Evolutionary conservation across 2,113 vertebrate species (phyloP), one percentile per base, ranked within the genome.

Genomic region (Callaeas wilsoni): DNA sequence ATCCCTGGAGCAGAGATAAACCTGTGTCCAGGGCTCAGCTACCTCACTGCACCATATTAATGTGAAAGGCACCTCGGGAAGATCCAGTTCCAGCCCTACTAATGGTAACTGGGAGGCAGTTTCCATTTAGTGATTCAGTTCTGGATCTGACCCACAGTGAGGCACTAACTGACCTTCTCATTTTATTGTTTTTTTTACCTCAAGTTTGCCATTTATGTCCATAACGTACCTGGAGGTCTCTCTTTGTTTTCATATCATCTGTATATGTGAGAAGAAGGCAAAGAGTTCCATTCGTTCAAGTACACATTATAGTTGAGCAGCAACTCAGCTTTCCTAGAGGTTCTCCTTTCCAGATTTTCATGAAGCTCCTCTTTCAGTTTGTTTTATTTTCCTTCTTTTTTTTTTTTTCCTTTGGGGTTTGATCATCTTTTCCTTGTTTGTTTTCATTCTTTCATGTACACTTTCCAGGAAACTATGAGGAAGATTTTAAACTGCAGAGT

Each of bases 371-470:
- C 19, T 69, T 76, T 9, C 4, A 35, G 3, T 63, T 50, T 37
- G 23, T 23, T 8, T 20, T 20, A n/a, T n/a, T n/a, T n/a, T n/a
- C n/a, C n/a, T n/a, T n/a, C n/a, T 16, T 21, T 9, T n/a, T 42
- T 56, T 68, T 65, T 27, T 13, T 25, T 26, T 3, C 2, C 5
- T 42, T 57, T 55, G 41, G 2, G 4, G 1, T 35, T 42, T 65
- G 15, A 12, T 29, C 0, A 0, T 27, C 3, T 52, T 47, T 50
- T 42, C 9, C 37, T 44, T 41, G 3, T 46, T 56, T 44, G 10
- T 25, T 26, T 29, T 27, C 16, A 32, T 23, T 60, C 50, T 47
- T 37, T 20, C 6, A 12, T 33, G 4, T 68, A 52, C 12, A 17
- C 16, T 93, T 67, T 63, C 7, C 23, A 75, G 26, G 26, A 84